These are phyloP conservation scores for Pseudobourletiella spinata DNA, from an alignment of 1,140 invertebrate species.

Conservation along the genomic window DNA sequence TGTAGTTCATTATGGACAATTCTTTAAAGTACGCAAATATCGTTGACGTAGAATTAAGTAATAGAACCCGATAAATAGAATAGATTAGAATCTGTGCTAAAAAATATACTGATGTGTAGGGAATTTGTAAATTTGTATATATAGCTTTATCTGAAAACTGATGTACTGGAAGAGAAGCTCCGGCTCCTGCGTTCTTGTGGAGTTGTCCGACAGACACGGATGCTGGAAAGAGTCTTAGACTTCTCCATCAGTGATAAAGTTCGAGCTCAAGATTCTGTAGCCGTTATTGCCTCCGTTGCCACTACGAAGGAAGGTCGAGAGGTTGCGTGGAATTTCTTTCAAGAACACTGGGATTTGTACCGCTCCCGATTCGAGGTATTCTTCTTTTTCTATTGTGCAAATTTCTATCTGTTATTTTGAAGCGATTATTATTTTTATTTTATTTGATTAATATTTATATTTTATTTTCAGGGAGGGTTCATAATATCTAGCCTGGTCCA, in stretches of 20 bases:
- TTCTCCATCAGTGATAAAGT: conserved; percentile 45
- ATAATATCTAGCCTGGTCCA: neutral
- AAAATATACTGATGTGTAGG: neutral
- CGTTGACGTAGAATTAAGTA: neutral
- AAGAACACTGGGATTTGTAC: neutral
- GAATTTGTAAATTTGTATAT: conserved; percentile 20
- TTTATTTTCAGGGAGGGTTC: neutral
- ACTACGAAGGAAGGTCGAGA: neutral
- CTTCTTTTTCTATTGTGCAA: neutral
- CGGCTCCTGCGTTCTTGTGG: conserved; percentile 73
- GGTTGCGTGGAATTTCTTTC: neutral
- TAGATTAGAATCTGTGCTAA: neutral
- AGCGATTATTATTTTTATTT: too few species aligned
- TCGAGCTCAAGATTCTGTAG: conserved; percentile 45
- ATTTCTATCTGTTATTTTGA: neutral
- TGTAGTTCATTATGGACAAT: neutral
- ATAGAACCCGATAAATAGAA: neutral
- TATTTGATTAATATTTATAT: too few species aligned
- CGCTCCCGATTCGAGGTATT: neutral
- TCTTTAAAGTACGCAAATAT: neutral
- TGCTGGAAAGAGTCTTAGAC: conserved; percentile 66
- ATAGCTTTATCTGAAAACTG: conserved; percentile 67
- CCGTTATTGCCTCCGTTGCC: neutral
- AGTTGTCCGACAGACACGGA: conserved; percentile 55
- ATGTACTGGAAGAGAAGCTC: conserved; percentile 87